These are phyloP conservation scores for Oreochromis grahami DNA, from an alignment of 2,797 vertebrate species.

Conservation along the genomic window DNA sequence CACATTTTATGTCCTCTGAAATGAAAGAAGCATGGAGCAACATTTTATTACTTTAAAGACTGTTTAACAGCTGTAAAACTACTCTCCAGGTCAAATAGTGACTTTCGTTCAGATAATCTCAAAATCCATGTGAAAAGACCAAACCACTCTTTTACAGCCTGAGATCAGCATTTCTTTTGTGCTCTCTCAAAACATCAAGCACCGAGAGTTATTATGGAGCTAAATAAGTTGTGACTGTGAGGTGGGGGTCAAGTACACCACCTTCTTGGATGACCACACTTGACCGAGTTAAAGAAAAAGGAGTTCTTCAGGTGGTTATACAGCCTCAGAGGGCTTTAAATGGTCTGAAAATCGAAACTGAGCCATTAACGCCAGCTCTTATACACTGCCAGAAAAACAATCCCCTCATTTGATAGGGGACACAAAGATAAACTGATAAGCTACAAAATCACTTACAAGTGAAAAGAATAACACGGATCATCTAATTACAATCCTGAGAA, in stretches of 20 bases:
- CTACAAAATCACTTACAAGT: neutral
- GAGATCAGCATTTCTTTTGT: constrained; percentile 12
- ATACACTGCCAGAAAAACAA: neutral
- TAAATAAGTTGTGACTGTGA: constrained; percentile 38
- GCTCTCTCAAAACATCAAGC: constrained; percentile 5
- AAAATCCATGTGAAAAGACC: constrained; percentile 20
- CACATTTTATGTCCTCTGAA: constrained; percentile 41
- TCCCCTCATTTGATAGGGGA: neutral
- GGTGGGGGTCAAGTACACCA: neutral
- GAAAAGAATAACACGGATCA: neutral
- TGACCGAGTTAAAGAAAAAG: constrained; percentile 25
- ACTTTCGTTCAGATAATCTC: constrained; percentile 41
- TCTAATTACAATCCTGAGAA: neutral
- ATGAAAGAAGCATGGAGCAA: constrained; percentile 20
- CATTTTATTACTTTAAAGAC: constrained; percentile 34
- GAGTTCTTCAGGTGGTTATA: constrained; percentile 18
- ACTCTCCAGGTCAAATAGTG: constrained; percentile 15
- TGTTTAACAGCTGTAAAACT: constrained; percentile 34
- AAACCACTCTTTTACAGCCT: constrained; percentile 7
- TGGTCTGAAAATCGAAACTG: constrained; percentile 6
- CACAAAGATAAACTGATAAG: neutral
- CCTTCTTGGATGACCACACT: constrained; percentile 37
- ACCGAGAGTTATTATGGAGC: constrained; percentile 19
- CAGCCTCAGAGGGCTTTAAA: constrained; percentile 9
- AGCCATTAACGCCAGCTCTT: neutral